Evolutionary conservation across 2,113 vertebrate species (phyloP).

Genomic region (Salvelinus alpinus): DNA sequence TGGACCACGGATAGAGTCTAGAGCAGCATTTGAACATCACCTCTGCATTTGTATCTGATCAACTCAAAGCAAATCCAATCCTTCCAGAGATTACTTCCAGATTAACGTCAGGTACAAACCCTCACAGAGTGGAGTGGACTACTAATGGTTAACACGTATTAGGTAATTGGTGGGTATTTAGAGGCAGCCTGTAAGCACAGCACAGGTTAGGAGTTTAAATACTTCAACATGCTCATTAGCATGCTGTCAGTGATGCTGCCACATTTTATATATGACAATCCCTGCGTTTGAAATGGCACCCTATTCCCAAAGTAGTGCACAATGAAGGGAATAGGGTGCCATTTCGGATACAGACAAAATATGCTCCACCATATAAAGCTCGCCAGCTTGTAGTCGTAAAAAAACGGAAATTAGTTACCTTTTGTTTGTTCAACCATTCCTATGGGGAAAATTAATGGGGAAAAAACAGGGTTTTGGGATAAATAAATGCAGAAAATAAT

Average conservation of each 20-base stretch:
- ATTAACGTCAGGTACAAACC: conserved; percentile 18
- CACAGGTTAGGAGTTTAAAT: conserved; percentile 15
- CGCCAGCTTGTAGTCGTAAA: too few relatives aligned
- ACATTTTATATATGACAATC: conserved; percentile 9
- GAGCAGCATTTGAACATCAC: conserved; percentile 1
- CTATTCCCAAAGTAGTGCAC: too few relatives aligned
- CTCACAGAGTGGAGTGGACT: conserved; percentile 4
- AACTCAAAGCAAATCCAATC: conserved; percentile 18
- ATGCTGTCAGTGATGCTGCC: conserved; percentile 39
- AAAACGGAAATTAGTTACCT: too few relatives aligned
- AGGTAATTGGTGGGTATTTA: conserved; percentile 23
- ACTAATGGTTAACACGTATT: conserved; percentile 28
- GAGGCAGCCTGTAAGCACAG: conserved; percentile 8
- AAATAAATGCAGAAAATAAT: too few relatives aligned
- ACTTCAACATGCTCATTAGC: conserved; percentile 46
- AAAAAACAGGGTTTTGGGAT: too few relatives aligned
- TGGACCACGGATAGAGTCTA: not conserved
- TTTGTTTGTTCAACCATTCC: too few relatives aligned
- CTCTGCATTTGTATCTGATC: not conserved
- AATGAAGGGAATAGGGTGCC: too few relatives aligned
- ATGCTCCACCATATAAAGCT: conserved; percentile 2
- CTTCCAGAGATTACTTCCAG: not conserved
- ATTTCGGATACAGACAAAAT: not conserved
- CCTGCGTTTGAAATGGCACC: not conserved
- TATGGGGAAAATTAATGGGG: too few relatives aligned